Base-by-base conservation (phyloP, 1,140 invertebrate genomes). In the Caligus rogercresseyi region DNA sequence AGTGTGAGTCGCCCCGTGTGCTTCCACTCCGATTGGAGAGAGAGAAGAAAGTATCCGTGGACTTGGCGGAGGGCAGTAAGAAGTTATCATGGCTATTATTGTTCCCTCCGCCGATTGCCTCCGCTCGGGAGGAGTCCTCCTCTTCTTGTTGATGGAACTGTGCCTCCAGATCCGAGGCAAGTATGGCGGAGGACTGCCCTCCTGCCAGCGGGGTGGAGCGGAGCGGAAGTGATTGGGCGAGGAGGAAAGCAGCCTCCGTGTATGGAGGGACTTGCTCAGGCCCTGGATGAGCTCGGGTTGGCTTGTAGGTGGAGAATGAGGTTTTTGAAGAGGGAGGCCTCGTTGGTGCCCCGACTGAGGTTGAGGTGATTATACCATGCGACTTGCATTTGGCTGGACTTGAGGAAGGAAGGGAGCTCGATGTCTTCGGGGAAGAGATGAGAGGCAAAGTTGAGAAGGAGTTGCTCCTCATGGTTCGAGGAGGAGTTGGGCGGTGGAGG, bases 391-490 rank as follows among this genome's bases (percentile, higher is more conserved):
- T 54, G n/a, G 16, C 21, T 16, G 4, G n/a, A 19, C 21, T 54
- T 54, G 11, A 54, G 53, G 16, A 54, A 54, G 11, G 21, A 15
- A 15, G 53, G 4, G 11, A 54, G 16, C 53, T 54, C 16, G 21
- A 54, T 54, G 53, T 54, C 53, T 54, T 19, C n/a, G 16, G 53
- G 53, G 13, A 54, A 54, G 13, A 54, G 53, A 13, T 54, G n/a
- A 23, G 11, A 16, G 21, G 53, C 53, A 54, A 23, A 16, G 4
- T 54, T 4, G 53, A 54, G 53, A 11, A 54, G 4, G 16, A 15
- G 7, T 7, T 54, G 4, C 11, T 54, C 21, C 21, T 4, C 11
- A 4, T 54, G n/a, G n/a, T 11, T 16, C 53, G 11, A 11, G 13
- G 4, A 7, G 13, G n/a, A 23, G 4, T 4, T 7, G 21, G 53